Conservation (phyloP, 2,888 invertebrate genomes). For the Corbicula japonica region DNA sequence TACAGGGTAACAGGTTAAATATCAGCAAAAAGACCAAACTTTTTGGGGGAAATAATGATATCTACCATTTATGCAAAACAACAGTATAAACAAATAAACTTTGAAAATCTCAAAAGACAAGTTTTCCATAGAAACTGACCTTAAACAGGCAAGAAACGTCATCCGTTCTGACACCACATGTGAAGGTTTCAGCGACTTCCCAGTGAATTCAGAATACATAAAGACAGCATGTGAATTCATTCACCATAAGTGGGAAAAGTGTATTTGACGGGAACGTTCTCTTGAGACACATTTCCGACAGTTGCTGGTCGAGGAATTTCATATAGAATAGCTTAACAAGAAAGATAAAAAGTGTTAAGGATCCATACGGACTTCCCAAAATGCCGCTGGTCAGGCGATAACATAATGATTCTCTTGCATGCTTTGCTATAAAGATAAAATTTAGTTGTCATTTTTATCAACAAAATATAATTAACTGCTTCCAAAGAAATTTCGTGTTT, state of each 20-base stretch:
- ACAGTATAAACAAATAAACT: background rate
- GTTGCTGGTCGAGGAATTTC: slow-evolving; percentile 12
- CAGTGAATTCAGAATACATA: slow-evolving; percentile 24
- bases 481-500: too few species aligned
- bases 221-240: slow-evolving; percentile 25
- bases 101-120: background rate
- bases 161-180: slow-evolving; percentile 14
- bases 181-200: slow-evolving; percentile 25
- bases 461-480: too few species aligned
- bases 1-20: too few species aligned
- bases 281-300: slow-evolving; percentile 19
- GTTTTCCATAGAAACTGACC: background rate
- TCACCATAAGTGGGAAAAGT: slow-evolving; percentile 22
- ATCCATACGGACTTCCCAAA: too few species aligned
- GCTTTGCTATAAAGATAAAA: too few species aligned
- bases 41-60: background rate
- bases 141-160: slow-evolving; percentile 18
- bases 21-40: too few species aligned
- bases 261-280: slow-evolving; percentile 30
- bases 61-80: background rate
- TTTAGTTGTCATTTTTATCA: too few species aligned
- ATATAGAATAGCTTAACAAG: slow-evolving; percentile 12
- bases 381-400: too few species aligned
- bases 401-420: too few species aligned
- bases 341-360: too few species aligned